These are phyloP conservation scores for Temnothorax longispinosus DNA, from an alignment of 1,140 invertebrate genomes.

Conservation along the genomic window DNA sequence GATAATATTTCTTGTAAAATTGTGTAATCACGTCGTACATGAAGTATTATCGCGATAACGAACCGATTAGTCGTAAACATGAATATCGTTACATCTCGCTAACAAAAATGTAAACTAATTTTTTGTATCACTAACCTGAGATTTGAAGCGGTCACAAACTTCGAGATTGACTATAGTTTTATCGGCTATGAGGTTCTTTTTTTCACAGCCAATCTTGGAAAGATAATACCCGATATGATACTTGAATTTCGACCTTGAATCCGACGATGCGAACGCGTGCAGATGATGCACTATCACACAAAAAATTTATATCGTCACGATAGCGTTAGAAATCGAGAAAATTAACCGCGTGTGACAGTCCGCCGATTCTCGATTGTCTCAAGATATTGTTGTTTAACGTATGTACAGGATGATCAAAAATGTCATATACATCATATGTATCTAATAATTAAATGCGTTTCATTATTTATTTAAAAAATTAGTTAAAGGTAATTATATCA, in stretches of 20 bases:
- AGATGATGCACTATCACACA: not conserved
- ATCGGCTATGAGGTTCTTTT: not conserved
- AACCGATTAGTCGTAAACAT: not conserved
- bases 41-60: not conserved
- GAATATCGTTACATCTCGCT: slow-evolving; percentile 21
- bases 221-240: not conserved
- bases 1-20: not conserved
- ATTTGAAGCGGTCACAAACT: not conserved
- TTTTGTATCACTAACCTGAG: slow-evolving; percentile 29
- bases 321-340: not conserved
- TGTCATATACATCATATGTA: not conserved
- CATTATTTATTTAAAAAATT: not conserved
- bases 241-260: not conserved
- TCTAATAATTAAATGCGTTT: not conserved
- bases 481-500: not conserved
- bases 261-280: not conserved
- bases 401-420: slow-evolving; percentile 13
- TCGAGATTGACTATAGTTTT: not conserved
- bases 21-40: not conserved
- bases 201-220: not conserved
- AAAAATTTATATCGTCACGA: slow-evolving; percentile 17
- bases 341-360: slow-evolving; percentile 1
- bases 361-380: slow-evolving; percentile 1
- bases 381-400: not conserved
- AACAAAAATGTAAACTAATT: not conserved